Percentiles rank a stretch among this genome's conserved stretches.
Conservation (phyloP, 1,140 invertebrate species). For the Macrobrachium rosenbergii region DNA sequence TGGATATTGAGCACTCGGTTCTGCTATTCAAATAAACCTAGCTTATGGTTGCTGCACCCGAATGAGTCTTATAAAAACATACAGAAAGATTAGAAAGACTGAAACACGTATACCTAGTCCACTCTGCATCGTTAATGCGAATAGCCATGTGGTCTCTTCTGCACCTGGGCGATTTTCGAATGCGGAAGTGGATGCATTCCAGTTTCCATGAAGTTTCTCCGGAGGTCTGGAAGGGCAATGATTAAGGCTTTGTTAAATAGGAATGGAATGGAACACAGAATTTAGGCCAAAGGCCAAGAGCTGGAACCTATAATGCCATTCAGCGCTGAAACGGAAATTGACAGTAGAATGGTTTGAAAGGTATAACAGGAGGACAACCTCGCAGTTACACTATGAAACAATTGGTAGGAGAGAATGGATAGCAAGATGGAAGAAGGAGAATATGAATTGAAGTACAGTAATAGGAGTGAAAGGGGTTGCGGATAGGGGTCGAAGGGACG, state of each 20-base stretch:
- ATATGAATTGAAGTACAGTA: no score
- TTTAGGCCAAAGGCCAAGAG: no score
- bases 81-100: not conserved
- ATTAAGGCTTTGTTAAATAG: not conserved
- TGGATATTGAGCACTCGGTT: no score
- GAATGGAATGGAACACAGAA: not conserved
- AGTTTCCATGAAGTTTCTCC: slow-evolving; percentile 33
- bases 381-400: not conserved
- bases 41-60: no score
- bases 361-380: not conserved
- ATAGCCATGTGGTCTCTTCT: slow-evolving; percentile 47
- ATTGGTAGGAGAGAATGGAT: not conserved
- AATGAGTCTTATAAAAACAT: not conserved
- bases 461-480: not conserved
- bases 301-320: no score
- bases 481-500: not conserved
- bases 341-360: not conserved
- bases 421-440: slow-evolving; percentile 1
- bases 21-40: no score
- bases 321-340: no score
- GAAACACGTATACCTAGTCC: slow-evolving; percentile 25
- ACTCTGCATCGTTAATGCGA: slow-evolving; percentile 33
- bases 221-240: slow-evolving; percentile 8
- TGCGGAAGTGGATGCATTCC: slow-evolving; percentile 31
- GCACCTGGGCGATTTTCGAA: slow-evolving; percentile 33